Percentiles rank a stretch among this genome's conserved stretches.
phyloP scores from a whole-genome alignment of 2,888 invertebrate genomes.

The Spilarctia lutea region DNA sequence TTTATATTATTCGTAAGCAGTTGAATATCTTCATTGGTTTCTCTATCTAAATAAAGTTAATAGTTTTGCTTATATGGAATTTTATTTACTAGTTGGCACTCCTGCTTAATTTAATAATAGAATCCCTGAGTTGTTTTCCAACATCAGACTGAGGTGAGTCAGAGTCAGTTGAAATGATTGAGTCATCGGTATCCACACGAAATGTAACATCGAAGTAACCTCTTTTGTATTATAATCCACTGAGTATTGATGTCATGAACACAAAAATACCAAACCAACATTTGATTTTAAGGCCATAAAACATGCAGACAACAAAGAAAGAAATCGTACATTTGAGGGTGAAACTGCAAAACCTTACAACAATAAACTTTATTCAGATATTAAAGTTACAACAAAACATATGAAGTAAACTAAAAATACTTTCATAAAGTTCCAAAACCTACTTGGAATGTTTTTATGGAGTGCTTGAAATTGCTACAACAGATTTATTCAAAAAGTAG shows the following conservation, averaged over 20 bases:
- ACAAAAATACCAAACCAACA: slow-evolving; percentile 16
- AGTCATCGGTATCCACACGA: slow-evolving; percentile 37
- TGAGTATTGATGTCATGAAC: slow-evolving; percentile 23
- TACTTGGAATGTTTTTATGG: slow-evolving; percentile 24
- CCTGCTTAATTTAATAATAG: slow-evolving; percentile 44
- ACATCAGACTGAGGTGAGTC: slow-evolving; percentile 44
- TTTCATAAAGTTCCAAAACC: not conserved
- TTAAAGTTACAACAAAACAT: slow-evolving; percentile 33
- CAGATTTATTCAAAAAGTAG: not conserved
- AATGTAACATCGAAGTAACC: slow-evolving; percentile 25
- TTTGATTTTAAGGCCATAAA: not conserved
- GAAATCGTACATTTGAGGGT: not conserved
- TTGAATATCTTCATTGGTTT: slow-evolving; percentile 43
- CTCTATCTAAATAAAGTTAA: slow-evolving; percentile 49
- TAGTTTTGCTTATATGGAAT: slow-evolving; percentile 47
- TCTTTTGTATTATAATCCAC: slow-evolving; percentile 18
- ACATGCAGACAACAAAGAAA: not conserved
- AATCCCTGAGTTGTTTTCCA: slow-evolving; percentile 48
- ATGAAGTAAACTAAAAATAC: slow-evolving; percentile 20
- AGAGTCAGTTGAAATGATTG: slow-evolving; percentile 48
- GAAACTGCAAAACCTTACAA: not conserved
- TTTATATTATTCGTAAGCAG: slow-evolving; percentile 50
- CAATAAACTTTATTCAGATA: slow-evolving; percentile 18
- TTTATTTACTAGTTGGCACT: slow-evolving; percentile 47
- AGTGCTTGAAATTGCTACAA: slow-evolving; percentile 8